Evolutionary conservation across 2,888 invertebrate species (phyloP).

Genomic region (Athrips mouffetella): DNA sequence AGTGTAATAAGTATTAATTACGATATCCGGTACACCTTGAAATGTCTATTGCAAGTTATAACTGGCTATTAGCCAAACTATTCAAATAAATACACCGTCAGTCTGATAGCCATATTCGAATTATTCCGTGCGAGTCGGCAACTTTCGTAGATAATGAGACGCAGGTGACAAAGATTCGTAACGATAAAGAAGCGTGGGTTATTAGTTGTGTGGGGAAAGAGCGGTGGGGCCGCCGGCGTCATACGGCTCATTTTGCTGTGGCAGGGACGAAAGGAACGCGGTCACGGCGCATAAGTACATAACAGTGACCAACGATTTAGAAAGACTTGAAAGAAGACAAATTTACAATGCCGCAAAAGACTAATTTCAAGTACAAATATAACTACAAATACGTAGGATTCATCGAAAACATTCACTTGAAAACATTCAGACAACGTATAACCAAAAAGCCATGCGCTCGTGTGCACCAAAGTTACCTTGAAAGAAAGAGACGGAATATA

Average conservation of each 20-base stretch:
- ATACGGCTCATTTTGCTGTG: constrained; percentile 59
- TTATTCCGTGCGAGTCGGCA: constrained; percentile 38
- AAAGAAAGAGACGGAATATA: constrained; percentile 41
- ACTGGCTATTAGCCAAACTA: constrained; percentile 56
- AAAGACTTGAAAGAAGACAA: not conserved
- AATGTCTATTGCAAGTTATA: constrained; percentile 47
- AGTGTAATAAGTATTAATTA: constrained; percentile 11
- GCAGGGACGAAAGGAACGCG: constrained; percentile 62
- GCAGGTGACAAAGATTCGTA: constrained; percentile 69
- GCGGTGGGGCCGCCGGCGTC: constrained; percentile 53
- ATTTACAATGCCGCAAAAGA: not conserved
- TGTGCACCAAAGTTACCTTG: constrained; percentile 43
- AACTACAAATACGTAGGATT: constrained; percentile 17
- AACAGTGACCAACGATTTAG: constrained; percentile 32
- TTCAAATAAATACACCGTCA: constrained; percentile 18
- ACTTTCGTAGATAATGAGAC: constrained; percentile 50
- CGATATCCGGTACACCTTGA: constrained; percentile 30
- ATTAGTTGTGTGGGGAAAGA: constrained; percentile 61
- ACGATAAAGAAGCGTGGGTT: constrained; percentile 72
- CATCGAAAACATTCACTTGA: not conserved
- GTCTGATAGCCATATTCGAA: constrained; percentile 30
- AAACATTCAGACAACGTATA: constrained; percentile 7
- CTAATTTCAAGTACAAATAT: constrained; percentile 1
- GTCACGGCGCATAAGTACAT: constrained; percentile 57
- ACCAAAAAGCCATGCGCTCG: constrained; percentile 35